These are phyloP conservation scores for Tromatobia lineatoria DNA, from an alignment of 2,888 invertebrate species.

Conservation along the genomic window DNA sequence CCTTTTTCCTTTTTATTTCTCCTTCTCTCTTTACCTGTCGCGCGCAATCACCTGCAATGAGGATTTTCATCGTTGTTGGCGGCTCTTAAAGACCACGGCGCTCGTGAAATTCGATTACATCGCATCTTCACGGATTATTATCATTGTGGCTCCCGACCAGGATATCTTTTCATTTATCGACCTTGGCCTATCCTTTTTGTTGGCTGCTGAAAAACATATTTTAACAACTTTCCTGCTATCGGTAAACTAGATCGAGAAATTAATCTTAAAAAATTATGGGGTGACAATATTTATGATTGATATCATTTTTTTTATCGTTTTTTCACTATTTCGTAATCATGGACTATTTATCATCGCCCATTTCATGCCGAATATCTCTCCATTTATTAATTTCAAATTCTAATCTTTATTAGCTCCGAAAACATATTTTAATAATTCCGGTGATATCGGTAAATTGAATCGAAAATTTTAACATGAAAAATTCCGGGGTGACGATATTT, in stretches of 20 bases:
- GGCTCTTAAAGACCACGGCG: slow-evolving; percentile 25
- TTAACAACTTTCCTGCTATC: not conserved
- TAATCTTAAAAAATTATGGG: too few relatives aligned
- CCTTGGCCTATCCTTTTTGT: slow-evolving; percentile 9
- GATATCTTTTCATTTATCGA: slow-evolving; percentile 14
- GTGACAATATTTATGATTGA: not conserved
- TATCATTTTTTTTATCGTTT: not conserved
- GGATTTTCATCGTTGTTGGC: slow-evolving; percentile 35
- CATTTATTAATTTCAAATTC: too few relatives aligned
- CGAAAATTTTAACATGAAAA: too few relatives aligned
- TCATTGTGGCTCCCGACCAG: not conserved
- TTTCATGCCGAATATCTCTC: too few relatives aligned
- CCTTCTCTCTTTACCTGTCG: not conserved
- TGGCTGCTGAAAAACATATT: not conserved
- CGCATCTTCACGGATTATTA: slow-evolving; percentile 46
- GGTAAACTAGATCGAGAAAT: not conserved
- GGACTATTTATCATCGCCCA: too few relatives aligned
- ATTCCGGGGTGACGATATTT: too few relatives aligned
- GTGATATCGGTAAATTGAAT: too few relatives aligned
- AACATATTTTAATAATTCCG: too few relatives aligned
- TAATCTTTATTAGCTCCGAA: too few relatives aligned
- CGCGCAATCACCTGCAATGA: not conserved
- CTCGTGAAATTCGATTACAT: slow-evolving; percentile 36
- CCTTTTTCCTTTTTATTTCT: not conserved
- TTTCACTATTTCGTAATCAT: too few relatives aligned